phyloP scores from a whole-genome alignment of 30 jellyfish, hydroid and myxozoan genomes.

The Chrysaora quinquecirrha region DNA sequence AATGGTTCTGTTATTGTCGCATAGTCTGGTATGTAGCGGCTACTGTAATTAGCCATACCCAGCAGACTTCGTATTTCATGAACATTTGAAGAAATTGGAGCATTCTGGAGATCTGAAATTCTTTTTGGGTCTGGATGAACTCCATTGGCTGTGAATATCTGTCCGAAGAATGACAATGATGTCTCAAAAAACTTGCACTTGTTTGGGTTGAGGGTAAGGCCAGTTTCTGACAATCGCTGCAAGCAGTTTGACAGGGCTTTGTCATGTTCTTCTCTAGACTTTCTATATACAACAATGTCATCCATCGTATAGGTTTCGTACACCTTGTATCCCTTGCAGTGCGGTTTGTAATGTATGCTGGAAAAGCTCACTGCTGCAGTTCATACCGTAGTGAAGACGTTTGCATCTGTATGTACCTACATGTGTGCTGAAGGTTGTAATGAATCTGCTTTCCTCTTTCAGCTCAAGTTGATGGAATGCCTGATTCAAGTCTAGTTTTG shows the following conservation, averaged over 20 bases:
- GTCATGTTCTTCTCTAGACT: constrained; percentile 25
- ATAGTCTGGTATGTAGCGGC: too few relatives aligned
- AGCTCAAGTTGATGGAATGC: constrained; percentile 59
- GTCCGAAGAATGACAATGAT: background rate
- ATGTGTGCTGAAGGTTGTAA: constrained; percentile 52
- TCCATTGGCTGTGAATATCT: background rate
- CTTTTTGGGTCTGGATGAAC: background rate
- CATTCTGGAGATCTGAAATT: background rate
- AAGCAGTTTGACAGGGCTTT: background rate
- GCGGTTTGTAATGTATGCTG: constrained; percentile 23
- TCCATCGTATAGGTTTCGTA: constrained; percentile 2
- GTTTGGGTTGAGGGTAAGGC: background rate
- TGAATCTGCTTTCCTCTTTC: constrained; percentile 23
- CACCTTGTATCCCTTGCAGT: constrained; percentile 14
- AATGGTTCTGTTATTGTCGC: too few relatives aligned
- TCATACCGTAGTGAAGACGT: constrained; percentile 33
- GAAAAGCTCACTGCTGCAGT: constrained; percentile 37
- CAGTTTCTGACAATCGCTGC: background rate
- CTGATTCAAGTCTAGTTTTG: constrained; percentile 26
- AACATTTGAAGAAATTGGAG: background rate
- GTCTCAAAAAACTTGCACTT: background rate
- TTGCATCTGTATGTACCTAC: constrained; percentile 40
- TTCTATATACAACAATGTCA: constrained; percentile 29
- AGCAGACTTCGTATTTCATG: too few relatives aligned
- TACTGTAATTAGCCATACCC: too few relatives aligned